Evolutionary conservation across 1,140 invertebrate species (phyloP).

Genomic region (Micrasema longulum): DNA sequence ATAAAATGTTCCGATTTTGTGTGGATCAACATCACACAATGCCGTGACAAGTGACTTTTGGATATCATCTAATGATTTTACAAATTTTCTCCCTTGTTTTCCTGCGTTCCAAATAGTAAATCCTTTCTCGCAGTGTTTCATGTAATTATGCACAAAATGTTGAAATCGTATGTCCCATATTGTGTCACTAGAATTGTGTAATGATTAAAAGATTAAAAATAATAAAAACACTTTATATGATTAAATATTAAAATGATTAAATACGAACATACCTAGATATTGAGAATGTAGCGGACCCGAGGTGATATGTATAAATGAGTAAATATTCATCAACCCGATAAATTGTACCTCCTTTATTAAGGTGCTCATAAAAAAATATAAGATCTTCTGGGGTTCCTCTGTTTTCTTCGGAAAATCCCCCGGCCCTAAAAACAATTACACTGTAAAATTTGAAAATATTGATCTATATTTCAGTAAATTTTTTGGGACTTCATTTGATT

Average conservation of each 20-base stretch:
- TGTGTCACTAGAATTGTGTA: conserved; percentile 64
- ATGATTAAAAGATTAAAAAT: too few species aligned
- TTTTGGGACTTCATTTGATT: too few species aligned
- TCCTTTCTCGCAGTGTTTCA: conserved; percentile 67
- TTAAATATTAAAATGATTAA: neutral
- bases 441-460: too few species aligned
- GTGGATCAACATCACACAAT: conserved; percentile 83
- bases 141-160: conserved; percentile 69
- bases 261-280: conserved; percentile 61
- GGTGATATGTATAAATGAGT: conserved; percentile 79
- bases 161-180: conserved; percentile 78
- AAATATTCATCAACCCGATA: conserved; percentile 72
- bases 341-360: conserved; percentile 72
- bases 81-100: conserved; percentile 80
- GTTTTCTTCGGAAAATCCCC: conserved; percentile 72
- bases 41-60: conserved; percentile 72
- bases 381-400: conserved; percentile 82
- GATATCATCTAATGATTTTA: conserved; percentile 68
- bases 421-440: conserved; percentile 59
- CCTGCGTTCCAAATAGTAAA: conserved; percentile 89
- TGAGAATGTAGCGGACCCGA: conserved; percentile 75
- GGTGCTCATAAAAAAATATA: conserved; percentile 81
- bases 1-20: conserved; percentile 77
- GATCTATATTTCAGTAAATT: neutral
- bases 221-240: too few species aligned